phyloP scores from a whole-genome alignment of 2,888 invertebrate genomes.

The Rhagium mordax region DNA sequence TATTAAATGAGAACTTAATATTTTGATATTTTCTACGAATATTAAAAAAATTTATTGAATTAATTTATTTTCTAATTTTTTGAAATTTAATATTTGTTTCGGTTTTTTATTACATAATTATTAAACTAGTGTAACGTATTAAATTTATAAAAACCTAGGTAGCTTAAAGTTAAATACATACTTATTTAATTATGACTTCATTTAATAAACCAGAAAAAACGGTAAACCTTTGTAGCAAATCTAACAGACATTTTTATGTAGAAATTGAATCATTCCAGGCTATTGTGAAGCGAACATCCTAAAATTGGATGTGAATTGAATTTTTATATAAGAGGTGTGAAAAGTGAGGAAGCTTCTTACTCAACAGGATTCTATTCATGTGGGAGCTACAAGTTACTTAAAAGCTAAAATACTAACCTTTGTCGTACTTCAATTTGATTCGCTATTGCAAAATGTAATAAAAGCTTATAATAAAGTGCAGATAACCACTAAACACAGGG shows the following conservation, averaged over 20 bases:
- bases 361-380: constrained; percentile 56
- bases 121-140: too few relatives aligned
- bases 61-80: too few relatives aligned
- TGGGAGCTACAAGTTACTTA: constrained; percentile 54
- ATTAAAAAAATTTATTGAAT: too few relatives aligned
- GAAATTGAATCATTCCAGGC: constrained; percentile 64
- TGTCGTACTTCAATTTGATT: neutral
- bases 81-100: too few relatives aligned
- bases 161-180: neutral
- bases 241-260: constrained; percentile 44
- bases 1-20: too few relatives aligned
- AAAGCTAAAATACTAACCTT: constrained; percentile 47
- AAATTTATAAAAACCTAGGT: neutral
- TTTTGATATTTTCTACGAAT: too few relatives aligned
- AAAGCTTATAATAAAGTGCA: neutral
- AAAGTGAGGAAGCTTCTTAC: constrained; percentile 54
- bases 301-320: constrained; percentile 69
- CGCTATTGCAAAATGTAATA: neutral
- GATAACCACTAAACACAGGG: neutral
- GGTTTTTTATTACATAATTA: too few relatives aligned
- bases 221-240: constrained; percentile 27
- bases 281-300: constrained; percentile 65
- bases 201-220: neutral
- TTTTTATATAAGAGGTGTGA: constrained; percentile 52
- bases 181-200: neutral